phyloP scores from a whole-genome alignment of 2,797 vertebrate genomes.

The Pangasius macronema region DNA sequence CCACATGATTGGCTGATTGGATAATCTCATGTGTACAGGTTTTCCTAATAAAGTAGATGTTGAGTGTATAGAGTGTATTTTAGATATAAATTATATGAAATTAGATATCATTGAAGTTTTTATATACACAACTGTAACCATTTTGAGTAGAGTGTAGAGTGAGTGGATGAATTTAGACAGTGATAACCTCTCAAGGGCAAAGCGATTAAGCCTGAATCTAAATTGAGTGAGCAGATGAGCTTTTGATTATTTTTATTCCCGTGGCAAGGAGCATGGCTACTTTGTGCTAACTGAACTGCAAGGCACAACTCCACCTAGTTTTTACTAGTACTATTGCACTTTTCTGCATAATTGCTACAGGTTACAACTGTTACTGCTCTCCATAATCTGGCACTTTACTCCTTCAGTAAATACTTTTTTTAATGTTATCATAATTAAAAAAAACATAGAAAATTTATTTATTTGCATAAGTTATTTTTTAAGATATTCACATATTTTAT shows the following conservation, averaged over 20 bases:
- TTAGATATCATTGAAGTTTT: neutral
- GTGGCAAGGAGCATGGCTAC: neutral
- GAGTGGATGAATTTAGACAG: neutral
- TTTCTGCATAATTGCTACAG: no score
- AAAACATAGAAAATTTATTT: no score
- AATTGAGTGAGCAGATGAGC: neutral
- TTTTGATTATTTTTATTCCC: neutral
- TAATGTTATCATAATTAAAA: no score
- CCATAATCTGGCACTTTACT: no score
- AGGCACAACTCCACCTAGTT: neutral
- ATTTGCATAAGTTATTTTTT: neutral
- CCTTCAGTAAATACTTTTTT: no score
- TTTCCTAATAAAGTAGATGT: neutral
- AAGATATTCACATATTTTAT: neutral
- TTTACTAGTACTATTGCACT: no score
- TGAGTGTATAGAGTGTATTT: neutral
- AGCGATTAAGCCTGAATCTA: neutral
- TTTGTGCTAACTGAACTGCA: neutral
- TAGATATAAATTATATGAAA: neutral
- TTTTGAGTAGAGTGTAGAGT: neutral
- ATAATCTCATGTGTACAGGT: neutral
- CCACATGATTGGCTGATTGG: neutral
- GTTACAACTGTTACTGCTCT: no score
- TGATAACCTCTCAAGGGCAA: conserved; percentile 6
- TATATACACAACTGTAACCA: neutral